Percentiles rank a stretch among this genome's conserved stretches.
Conservation (phyloP, 1,140 invertebrate genomes). For the Drosophila subpulchrella region DNA sequence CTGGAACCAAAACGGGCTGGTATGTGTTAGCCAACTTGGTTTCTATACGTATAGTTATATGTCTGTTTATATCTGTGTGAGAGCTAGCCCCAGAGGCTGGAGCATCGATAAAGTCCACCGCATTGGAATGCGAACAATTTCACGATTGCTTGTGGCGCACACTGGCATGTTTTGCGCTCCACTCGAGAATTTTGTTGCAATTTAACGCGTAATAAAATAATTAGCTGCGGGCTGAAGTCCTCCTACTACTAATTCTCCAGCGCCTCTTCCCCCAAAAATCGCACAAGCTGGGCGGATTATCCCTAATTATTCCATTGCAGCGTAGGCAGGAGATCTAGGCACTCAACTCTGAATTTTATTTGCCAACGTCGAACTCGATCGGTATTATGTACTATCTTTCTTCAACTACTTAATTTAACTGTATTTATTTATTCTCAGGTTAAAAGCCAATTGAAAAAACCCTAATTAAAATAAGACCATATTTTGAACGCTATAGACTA, state of each 20-base stretch:
- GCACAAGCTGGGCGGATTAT: not conserved
- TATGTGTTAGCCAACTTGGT: conserved; percentile 35
- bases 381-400: not conserved
- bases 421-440: too few species aligned
- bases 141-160: conserved; percentile 79
- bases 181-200: conserved; percentile 77
- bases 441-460: too few species aligned
- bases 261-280: not conserved
- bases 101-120: conserved; percentile 68
- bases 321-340: conserved; percentile 5
- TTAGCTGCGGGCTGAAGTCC: conserved; percentile 51
- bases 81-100: conserved; percentile 33
- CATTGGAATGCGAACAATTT: conserved; percentile 77
- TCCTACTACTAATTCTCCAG: not conserved
- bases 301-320: conserved; percentile 7
- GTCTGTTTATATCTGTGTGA: conserved; percentile 1
- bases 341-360: conserved; percentile 2
- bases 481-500: too few species aligned
- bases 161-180: conserved; percentile 75
- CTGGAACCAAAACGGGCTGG: conserved; percentile 36
- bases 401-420: too few species aligned
- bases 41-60: not conserved
- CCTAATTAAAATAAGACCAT: too few species aligned
- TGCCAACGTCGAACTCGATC: not conserved
- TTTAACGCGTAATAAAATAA: conserved; percentile 82